These are phyloP conservation scores for Falco punctatus DNA, from an alignment of 2,113 vertebrate species.

Conservation along the genomic window DNA sequence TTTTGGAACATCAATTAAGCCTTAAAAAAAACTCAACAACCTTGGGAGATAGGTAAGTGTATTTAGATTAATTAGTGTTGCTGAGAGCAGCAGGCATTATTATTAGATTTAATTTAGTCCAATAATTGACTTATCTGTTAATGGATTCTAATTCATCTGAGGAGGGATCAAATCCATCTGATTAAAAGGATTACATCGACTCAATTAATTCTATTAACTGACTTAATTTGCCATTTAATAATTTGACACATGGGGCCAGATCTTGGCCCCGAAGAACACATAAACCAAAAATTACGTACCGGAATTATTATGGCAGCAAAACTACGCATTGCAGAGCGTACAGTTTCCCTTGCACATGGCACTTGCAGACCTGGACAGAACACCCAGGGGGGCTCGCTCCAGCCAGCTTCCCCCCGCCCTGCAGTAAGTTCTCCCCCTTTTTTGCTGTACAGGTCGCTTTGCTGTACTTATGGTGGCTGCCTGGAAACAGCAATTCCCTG, in stretches of 20 bases:
- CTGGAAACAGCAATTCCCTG: background rate
- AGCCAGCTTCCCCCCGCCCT: background rate
- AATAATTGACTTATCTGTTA: conserved; percentile 68
- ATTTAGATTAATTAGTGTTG: conserved; percentile 64
- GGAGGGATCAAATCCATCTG: conserved; percentile 55
- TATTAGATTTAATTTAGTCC: conserved; percentile 64
- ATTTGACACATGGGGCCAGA: conserved; percentile 14
- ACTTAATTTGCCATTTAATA: conserved; percentile 58
- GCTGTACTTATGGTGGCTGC: background rate
- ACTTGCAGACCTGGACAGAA: background rate
- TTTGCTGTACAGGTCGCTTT: background rate
- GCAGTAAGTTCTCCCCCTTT: background rate
- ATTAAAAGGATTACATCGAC: conserved; percentile 62
- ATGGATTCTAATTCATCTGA: conserved; percentile 59
- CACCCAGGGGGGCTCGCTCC: background rate
- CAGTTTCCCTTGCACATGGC: background rate
- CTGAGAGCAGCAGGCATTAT: conserved; percentile 56
- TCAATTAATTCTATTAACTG: conserved; percentile 65
- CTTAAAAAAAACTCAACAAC: background rate
- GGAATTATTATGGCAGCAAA: background rate
- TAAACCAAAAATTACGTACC: background rate
- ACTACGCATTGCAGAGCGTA: background rate
- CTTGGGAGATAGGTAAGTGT: conserved; percentile 59
- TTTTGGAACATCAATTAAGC: conserved; percentile 61
- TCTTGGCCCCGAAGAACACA: background rate